Base-by-base conservation (phyloP, 1,140 invertebrate genomes). In the Panagrolaimus sp. region DNA sequence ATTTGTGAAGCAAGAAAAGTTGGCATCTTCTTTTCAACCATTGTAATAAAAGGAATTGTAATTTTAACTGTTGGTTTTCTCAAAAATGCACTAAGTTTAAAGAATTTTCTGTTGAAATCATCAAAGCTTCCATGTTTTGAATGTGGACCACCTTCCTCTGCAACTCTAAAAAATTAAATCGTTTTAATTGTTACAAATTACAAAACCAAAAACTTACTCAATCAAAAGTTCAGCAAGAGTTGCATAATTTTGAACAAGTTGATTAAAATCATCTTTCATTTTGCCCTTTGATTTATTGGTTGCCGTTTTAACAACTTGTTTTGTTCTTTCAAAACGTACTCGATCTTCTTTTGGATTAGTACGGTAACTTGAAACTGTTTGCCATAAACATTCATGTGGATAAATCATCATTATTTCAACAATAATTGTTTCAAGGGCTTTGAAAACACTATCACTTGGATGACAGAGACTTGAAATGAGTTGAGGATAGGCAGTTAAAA, bases 191-290 rank as follows among this genome's bases (percentile, higher is more conserved):
- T n/a, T n/a, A 20, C 9, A 0, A 42, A 46, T 8, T 9, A 27
- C 14, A 1, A 62, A 31, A 1, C 13, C 42, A n/a, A 69, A 25
- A 38, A 75, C 71, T 31, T 46, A 72, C 72, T 31, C 13, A 45
- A 74, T 68, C 9, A 74, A 44, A 27, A 44, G 23, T 25, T 31
- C 64, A 5, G 72, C 70, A 38, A 74, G 27, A 77, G 27, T 75
- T 9, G 44, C 42, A 57, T 77, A 74, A 23, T 73, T 44, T 11
- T 74, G n/a, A 13, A 70, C 48, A 13, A 74, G 14, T 31, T 25
- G 14, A 5, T 66, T 23, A 13, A 74, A 43, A 44, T 73, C 71
- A 42, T 14, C 25, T 27, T 14, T 13, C 0, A 20, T 20, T 9
- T 61, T 38, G 25, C 27, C 20, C 14, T 47, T 67, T 0, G 73